Percentiles rank a stretch among this genome's conserved stretches.
phyloP scores from a whole-genome alignment of 1,140 invertebrate species.

The Trachymyrmex septentrionalis region DNA sequence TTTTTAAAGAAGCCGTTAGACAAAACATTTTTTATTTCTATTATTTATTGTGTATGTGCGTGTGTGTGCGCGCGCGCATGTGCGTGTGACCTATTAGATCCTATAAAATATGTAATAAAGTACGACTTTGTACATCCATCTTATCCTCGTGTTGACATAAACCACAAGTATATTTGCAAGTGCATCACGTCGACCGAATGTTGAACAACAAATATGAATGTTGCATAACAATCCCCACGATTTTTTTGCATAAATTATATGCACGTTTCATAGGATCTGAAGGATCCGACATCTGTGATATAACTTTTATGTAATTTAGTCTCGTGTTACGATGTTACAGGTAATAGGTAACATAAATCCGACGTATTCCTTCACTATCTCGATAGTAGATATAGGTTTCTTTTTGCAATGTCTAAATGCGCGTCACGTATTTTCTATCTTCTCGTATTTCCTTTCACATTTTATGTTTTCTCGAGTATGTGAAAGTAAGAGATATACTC shows the following conservation, averaged over 20 bases:
- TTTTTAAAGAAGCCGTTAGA: too few species aligned
- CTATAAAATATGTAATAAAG: not conserved
- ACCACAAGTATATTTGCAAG: not conserved
- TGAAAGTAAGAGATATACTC: not conserved
- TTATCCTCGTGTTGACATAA: not conserved
- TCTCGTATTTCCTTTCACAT: not conserved
- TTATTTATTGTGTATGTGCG: not conserved
- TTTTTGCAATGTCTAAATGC: not conserved
- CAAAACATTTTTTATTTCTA: not conserved
- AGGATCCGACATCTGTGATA: not conserved
- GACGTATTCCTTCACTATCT: not conserved
- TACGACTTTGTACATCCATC: not conserved
- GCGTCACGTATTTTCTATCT: constrained; percentile 3
- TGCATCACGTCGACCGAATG: not conserved
- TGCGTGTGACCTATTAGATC: not conserved
- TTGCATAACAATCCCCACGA: not conserved
- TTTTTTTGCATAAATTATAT: constrained; percentile 12
- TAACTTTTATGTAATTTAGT: constrained; percentile 26
- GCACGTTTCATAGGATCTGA: constrained; percentile 1
- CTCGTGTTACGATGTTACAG: constrained; percentile 2
- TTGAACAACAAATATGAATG: constrained; percentile 14
- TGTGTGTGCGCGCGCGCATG: too few species aligned
- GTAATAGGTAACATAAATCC: constrained; percentile 31
- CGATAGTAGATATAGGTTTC: not conserved
- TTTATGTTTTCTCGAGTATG: not conserved